Conservation (phyloP, 2,888 invertebrate genomes). For the Chromoteleia sp. region DNA sequence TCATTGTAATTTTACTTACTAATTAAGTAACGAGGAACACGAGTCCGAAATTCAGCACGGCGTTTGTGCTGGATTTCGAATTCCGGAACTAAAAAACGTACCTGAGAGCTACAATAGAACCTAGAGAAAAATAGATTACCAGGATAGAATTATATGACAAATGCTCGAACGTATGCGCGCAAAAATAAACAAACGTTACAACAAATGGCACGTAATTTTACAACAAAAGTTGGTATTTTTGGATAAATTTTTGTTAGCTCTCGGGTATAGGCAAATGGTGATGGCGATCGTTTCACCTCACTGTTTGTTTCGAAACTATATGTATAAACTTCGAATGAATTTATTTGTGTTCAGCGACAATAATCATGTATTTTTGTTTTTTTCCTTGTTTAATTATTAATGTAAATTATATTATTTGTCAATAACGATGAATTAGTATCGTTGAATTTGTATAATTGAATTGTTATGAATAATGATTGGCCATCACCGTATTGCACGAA, state of each 20-base stretch:
- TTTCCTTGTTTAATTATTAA: conserved; percentile 9
- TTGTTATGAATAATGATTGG: conserved; percentile 15
- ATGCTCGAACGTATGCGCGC: conserved; percentile 10
- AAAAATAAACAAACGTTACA: not conserved
- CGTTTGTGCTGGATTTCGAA: not conserved
- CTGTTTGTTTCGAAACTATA: conserved; percentile 20
- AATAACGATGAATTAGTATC: conserved; percentile 3
- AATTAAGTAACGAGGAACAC: conserved; percentile 74
- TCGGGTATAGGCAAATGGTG: conserved; percentile 65
- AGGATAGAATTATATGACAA: conserved; percentile 17
- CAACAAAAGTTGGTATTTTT: conserved; percentile 54
- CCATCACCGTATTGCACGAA: conserved; percentile 57
- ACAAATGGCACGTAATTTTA: conserved; percentile 6
- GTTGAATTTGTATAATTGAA: not conserved
- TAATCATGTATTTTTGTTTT: conserved; percentile 39
- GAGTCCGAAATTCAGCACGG: not conserved
- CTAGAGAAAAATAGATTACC: conserved; percentile 50
- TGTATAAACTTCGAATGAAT: conserved; percentile 46
- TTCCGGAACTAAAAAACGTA: conserved; percentile 71
- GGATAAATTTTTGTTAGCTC: conserved; percentile 60
- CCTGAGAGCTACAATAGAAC: conserved; percentile 79
- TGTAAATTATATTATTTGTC: conserved; percentile 12
- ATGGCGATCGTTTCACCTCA: conserved; percentile 40
- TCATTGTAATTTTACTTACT: conserved; percentile 59
- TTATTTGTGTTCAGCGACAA: conserved; percentile 35